Conservation (phyloP, 1,140 invertebrate species). For the Prorops nasuta region DNA sequence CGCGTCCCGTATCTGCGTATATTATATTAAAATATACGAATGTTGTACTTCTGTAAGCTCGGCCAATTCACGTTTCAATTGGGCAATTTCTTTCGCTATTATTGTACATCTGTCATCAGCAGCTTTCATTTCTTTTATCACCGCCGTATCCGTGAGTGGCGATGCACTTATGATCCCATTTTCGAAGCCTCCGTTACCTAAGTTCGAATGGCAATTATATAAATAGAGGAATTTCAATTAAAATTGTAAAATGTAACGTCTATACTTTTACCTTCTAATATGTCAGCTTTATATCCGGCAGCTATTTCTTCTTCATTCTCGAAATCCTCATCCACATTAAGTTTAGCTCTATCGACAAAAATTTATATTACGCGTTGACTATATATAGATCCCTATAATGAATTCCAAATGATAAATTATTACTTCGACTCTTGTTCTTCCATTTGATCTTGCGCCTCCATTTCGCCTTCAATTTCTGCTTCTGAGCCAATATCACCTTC, state of each 20-base stretch:
- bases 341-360: background rate
- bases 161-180: constrained; percentile 27
- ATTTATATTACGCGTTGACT: no score
- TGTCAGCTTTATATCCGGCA: background rate
- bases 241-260: background rate
- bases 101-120: constrained; percentile 28
- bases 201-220: background rate
- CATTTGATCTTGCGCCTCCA: background rate
- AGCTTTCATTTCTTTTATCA: constrained; percentile 28
- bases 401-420: no score
- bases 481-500: no score
- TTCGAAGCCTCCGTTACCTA: no score
- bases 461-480: constrained; percentile 1
- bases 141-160: constrained; percentile 28
- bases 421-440: background rate
- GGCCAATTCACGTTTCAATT: constrained; percentile 26
- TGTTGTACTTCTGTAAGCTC: constrained; percentile 26
- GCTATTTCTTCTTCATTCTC: background rate
- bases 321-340: background rate
- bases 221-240: background rate
- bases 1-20: no score
- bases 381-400: no score
- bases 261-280: background rate
- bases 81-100: constrained; percentile 30
- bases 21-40: no score